A percentile compares a stretch with the other conserved stretches of the same genome.
Conservation (phyloP, 2,113 vertebrate genomes). For the Phycodurus eques region DNA sequence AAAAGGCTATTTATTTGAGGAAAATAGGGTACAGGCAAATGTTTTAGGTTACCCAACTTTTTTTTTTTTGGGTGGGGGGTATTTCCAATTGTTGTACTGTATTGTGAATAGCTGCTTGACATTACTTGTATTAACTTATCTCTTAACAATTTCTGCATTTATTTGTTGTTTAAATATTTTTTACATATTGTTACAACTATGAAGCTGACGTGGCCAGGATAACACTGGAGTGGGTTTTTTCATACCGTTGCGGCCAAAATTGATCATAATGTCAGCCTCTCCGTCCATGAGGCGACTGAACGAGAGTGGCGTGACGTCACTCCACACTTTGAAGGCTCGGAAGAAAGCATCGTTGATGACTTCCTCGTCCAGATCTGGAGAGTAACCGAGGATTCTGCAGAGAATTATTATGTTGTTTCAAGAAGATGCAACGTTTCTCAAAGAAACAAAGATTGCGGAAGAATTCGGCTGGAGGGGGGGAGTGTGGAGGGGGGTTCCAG, state of each 20-base stretch:
- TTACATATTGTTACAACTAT: neutral
- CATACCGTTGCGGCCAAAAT: constrained; percentile 97
- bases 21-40: too few species aligned
- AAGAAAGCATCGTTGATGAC: constrained; percentile 92
- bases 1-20: too few species aligned
- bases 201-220: neutral
- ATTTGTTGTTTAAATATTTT: too few species aligned
- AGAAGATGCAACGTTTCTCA: neutral
- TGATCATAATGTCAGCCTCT: constrained; percentile 98
- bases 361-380: constrained; percentile 88
- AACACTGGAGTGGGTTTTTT: neutral
- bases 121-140: too few species aligned
- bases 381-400: constrained; percentile 88
- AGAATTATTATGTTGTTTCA: constrained; percentile 14
- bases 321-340: constrained; percentile 96
- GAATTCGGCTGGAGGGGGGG: neutral
- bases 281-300: constrained; percentile 88
- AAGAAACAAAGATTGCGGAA: neutral
- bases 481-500: neutral
- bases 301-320: constrained; percentile 86
- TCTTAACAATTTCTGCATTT: neutral
- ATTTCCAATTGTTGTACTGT: too few species aligned
- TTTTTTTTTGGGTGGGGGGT: too few species aligned
- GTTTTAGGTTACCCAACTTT: too few species aligned
- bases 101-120: too few species aligned